phyloP scores from a whole-genome alignment of 2,113 vertebrate species.

The cattle (Bos taurus) region DNA sequence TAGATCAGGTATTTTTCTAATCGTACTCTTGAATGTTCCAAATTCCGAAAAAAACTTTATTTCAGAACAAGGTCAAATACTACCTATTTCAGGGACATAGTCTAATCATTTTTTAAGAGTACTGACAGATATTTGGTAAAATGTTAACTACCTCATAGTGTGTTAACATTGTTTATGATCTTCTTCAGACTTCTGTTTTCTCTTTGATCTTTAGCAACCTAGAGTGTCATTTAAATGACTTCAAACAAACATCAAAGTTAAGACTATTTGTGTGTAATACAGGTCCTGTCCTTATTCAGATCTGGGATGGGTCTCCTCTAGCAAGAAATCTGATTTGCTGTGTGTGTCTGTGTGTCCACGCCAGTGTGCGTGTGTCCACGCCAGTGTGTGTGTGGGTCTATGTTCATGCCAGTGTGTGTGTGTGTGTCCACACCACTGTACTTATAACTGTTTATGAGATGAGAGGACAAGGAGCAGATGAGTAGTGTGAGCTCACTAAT shows the following conservation, averaged over 20 bases:
- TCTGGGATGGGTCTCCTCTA: not conserved
- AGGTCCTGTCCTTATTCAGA: not conserved
- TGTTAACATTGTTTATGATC: not conserved
- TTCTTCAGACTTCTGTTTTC: not conserved
- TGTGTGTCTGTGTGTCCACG: not conserved
- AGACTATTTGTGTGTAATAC: not conserved
- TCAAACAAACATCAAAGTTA: not conserved
- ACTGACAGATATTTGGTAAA: not conserved
- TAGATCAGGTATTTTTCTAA: not conserved
- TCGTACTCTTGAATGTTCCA: not conserved
- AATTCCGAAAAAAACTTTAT: not conserved
- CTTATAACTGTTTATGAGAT: not conserved
- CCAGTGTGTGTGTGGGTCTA: not conserved
- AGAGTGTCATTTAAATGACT: not conserved
- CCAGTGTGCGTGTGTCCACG: fast-evolving
- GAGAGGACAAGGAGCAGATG: not conserved
- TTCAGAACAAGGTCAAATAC: not conserved
- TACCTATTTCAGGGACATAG: not conserved
- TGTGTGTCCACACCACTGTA: not conserved
- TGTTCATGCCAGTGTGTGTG: not conserved
- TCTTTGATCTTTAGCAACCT: not conserved
- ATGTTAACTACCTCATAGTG: not conserved
- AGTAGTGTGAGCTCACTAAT: not conserved
- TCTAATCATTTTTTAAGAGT: not conserved
- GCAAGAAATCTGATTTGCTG: not conserved